Conservation (phyloP, 1,140 invertebrate species). For the Kradibia gibbosae region DNA sequence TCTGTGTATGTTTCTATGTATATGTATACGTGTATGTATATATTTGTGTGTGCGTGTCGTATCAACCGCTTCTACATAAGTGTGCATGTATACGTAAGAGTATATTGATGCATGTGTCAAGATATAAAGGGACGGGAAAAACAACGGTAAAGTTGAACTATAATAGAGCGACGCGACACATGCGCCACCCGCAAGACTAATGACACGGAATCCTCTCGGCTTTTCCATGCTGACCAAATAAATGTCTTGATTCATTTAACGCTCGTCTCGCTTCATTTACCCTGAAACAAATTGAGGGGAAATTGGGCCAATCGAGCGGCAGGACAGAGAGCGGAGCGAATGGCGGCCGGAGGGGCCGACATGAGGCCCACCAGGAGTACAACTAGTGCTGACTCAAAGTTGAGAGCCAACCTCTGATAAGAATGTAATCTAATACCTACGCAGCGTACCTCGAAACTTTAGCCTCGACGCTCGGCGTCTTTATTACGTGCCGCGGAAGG, state of each 20-base stretch:
- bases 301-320: constrained; percentile 63
- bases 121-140: not conserved
- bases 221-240: constrained; percentile 56
- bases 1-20: too few relatives aligned
- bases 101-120: not conserved
- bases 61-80: too few relatives aligned
- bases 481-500: constrained; percentile 55
- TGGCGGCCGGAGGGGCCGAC: not conserved
- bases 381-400: not conserved
- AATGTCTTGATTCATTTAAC: constrained; percentile 66
- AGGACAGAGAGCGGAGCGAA: too few relatives aligned
- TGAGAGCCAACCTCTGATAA: constrained; percentile 53
- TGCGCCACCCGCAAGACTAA: constrained; percentile 50
- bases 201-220: constrained; percentile 56
- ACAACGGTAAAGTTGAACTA: not conserved
- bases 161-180: not conserved
- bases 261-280: constrained; percentile 61
- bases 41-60: too few relatives aligned
- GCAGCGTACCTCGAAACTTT: not conserved
- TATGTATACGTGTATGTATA: not conserved
- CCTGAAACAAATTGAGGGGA: constrained; percentile 58
- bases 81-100: too few relatives aligned
- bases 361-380: constrained; percentile 23
- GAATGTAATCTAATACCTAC: constrained; percentile 64
- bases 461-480: constrained; percentile 44